Percentiles rank a stretch among this genome's conserved stretches.
Evolutionary conservation across 2,888 invertebrate genomes (phyloP).

Genomic region (Schizaphis graminum): DNA sequence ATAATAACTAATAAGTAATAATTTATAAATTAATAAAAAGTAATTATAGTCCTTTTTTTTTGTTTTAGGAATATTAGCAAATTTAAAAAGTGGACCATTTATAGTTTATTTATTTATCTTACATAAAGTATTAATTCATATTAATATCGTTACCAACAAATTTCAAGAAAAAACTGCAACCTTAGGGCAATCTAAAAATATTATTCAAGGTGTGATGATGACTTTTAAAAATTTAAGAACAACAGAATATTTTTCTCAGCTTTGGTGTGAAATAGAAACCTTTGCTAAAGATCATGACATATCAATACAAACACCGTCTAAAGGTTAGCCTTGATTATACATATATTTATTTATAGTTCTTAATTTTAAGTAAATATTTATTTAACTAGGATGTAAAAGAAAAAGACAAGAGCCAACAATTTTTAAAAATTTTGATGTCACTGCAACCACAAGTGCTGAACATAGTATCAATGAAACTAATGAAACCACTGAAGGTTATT

Average conservation of each 20-base stretch:
- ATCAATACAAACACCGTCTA: background rate
- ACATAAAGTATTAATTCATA: conserved; percentile 17
- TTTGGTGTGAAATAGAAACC: background rate
- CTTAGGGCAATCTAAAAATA: conserved; percentile 10
- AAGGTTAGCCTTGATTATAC: background rate
- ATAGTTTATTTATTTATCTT: conserved; percentile 32
- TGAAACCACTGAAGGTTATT: background rate
- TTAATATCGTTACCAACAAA: conserved; percentile 25
- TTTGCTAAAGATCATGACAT: too few relatives aligned
- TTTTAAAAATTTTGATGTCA: background rate
- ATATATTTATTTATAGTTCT: conserved; percentile 22
- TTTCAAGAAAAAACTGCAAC: conserved; percentile 20
- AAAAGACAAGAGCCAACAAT: background rate
- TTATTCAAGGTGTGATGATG: background rate
- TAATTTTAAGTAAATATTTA: conserved; percentile 42
- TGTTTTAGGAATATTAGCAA: too few relatives aligned
- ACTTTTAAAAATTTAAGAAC: conserved; percentile 27
- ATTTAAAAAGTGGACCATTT: too few relatives aligned
- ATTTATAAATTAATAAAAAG: too few relatives aligned
- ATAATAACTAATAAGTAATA: background rate
- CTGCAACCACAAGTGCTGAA: conserved; percentile 7
- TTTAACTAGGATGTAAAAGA: conserved; percentile 7
- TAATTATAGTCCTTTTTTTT: too few relatives aligned
- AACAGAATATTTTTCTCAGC: conserved; percentile 4
- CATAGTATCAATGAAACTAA: background rate